These are phyloP conservation scores for Tetheella fluctuosa DNA, from an alignment of 2,888 invertebrate species.

Conservation along the genomic window DNA sequence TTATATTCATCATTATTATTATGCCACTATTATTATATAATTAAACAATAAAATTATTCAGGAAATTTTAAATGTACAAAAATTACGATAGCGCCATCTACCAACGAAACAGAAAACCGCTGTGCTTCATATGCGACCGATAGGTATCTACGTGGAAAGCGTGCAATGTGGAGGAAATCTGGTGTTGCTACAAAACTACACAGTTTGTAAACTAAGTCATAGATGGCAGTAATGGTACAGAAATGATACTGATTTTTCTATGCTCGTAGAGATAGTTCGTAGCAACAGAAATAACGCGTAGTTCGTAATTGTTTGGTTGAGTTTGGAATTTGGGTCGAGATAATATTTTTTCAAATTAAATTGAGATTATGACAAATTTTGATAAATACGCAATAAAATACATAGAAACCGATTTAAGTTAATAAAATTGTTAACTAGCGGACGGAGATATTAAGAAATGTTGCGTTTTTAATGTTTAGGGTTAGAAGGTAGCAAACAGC, in stretches of 20 bases:
- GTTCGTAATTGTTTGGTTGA: neutral
- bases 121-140: neutral
- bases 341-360: too few relatives aligned
- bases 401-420: too few relatives aligned
- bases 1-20: neutral
- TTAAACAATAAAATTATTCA: too few relatives aligned
- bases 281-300: neutral
- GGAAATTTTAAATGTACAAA: too few relatives aligned
- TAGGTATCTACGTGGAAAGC: neutral
- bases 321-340: too few relatives aligned
- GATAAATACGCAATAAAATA: too few relatives aligned
- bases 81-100: conserved; percentile 39
- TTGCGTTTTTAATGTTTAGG: too few relatives aligned
- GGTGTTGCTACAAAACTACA: neutral
- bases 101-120: conserved; percentile 16
- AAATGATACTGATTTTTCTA: neutral
- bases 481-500: too few relatives aligned
- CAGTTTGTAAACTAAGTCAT: conserved; percentile 3
- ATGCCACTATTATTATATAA: too few relatives aligned
- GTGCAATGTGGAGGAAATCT: neutral
- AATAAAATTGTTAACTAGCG: too few relatives aligned
- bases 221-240: conserved; percentile 39
- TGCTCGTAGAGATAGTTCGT: neutral
- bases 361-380: too few relatives aligned
- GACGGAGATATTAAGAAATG: too few relatives aligned